These are phyloP conservation scores for Tetranychus piercei DNA, from an alignment of 2,888 invertebrate species.

Conservation along the genomic window DNA sequence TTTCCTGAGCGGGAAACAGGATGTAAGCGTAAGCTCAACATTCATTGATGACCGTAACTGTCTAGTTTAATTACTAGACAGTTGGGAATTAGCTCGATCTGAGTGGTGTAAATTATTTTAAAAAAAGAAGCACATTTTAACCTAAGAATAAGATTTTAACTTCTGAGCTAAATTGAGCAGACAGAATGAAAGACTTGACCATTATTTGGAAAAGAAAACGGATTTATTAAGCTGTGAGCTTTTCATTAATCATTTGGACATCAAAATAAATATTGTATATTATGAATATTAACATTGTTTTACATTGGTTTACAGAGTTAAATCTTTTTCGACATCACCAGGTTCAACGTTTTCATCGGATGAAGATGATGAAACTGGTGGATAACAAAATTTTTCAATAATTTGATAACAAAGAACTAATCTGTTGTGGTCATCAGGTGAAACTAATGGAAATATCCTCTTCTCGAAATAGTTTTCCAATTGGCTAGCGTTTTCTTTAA, in stretches of 20 bases:
- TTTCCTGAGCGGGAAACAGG: conserved; percentile 22
- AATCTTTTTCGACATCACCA: background rate
- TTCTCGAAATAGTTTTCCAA: conserved; percentile 2
- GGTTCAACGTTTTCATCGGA: background rate
- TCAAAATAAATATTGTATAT: too few relatives aligned
- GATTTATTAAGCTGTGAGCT: too few relatives aligned
- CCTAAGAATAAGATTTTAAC: too few relatives aligned
- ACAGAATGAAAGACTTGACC: too few relatives aligned
- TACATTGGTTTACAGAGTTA: background rate
- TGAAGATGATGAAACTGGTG: background rate
- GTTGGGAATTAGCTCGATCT: conserved; percentile 20
- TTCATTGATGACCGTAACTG: conserved; percentile 21
- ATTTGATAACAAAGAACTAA: background rate
- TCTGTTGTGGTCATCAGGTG: conserved; percentile 1
- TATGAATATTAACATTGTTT: too few relatives aligned
- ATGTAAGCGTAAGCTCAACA: background rate
- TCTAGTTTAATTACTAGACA: background rate
- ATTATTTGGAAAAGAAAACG: too few relatives aligned
- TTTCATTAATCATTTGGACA: too few relatives aligned
- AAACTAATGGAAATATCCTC: background rate
- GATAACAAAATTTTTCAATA: conserved; percentile 1
- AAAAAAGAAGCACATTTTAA: conserved; percentile 10
- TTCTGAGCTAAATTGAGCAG: too few relatives aligned
- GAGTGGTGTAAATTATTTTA: conserved; percentile 15
- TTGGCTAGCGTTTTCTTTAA: background rate